Evolutionary conservation across 2,888 invertebrate species (phyloP).

Genomic region (Lordiphosa andalusiaca): DNA sequence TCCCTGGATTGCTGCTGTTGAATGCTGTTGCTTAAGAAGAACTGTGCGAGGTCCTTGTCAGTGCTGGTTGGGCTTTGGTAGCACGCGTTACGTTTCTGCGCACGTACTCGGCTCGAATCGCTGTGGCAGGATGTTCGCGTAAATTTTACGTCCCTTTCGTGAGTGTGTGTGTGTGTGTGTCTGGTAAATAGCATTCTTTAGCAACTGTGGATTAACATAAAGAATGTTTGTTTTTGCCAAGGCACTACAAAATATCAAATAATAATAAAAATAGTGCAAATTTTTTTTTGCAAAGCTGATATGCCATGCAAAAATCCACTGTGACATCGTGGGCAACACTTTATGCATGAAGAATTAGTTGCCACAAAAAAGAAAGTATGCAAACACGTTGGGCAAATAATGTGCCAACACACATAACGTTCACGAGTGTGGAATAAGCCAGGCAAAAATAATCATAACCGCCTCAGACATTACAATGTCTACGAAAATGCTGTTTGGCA

Average conservation of each 20-base stretch:
- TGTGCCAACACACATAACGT: constrained; percentile 26
- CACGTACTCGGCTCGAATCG: constrained; percentile 2
- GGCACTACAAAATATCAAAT: constrained; percentile 14
- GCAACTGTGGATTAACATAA: constrained; percentile 65
- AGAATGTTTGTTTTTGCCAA: constrained; percentile 45
- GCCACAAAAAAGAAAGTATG: constrained; percentile 27
- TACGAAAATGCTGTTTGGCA: constrained; percentile 46
- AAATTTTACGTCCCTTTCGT: constrained; percentile 32
- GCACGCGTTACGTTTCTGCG: constrained; percentile 52
- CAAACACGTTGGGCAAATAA: constrained; percentile 24
- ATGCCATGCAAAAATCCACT: constrained; percentile 47
- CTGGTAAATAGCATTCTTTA: constrained; percentile 56
- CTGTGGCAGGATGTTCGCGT: constrained; percentile 7
- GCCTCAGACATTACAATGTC: constrained; percentile 49
- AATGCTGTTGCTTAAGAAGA: constrained; percentile 17
- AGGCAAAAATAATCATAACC: constrained; percentile 71
- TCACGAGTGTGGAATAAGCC: constrained; percentile 25
- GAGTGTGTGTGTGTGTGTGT: constrained; percentile 22
- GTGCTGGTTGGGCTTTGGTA: constrained; percentile 28
- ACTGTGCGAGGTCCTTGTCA: constrained; percentile 15
- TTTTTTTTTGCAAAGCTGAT: constrained; percentile 31
- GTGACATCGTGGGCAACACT: constrained; percentile 34
- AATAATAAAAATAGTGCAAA: constrained; percentile 14
- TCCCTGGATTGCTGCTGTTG: constrained; percentile 25
- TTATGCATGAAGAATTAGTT: constrained; percentile 60